These are phyloP conservation scores for Chloroclystis v-ata DNA, from an alignment of 2,888 invertebrate genomes.

Conservation along the genomic window DNA sequence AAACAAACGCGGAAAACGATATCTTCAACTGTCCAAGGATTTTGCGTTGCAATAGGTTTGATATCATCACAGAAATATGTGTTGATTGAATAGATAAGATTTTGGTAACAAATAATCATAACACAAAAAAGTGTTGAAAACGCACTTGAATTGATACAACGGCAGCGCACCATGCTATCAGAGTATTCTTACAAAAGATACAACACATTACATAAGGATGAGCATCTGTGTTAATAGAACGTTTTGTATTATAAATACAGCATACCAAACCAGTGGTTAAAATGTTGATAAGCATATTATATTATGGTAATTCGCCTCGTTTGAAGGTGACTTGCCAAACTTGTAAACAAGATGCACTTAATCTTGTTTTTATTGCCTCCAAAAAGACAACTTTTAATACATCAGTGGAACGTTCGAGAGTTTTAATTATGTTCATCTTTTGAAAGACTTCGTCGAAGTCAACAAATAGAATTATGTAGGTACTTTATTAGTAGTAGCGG, in stretches of 20 bases:
- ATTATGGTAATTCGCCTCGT: conserved; percentile 19
- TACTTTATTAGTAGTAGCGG: too few species aligned
- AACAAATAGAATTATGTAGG: too few species aligned
- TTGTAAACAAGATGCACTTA: conserved; percentile 13
- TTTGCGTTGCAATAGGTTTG: not conserved
- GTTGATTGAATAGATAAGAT: not conserved
- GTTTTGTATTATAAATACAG: conserved; percentile 42
- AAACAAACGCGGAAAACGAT: not conserved
- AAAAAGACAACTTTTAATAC: conserved; percentile 6
- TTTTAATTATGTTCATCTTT: not conserved
- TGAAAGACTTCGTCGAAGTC: too few species aligned
- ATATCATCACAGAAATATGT: not conserved
- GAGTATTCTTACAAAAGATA: conserved; percentile 48
- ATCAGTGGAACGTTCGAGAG: not conserved
- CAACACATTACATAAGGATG: conserved; percentile 59
- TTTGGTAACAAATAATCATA: not conserved
- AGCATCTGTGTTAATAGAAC: conserved; percentile 70
- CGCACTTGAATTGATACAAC: conserved; percentile 5
- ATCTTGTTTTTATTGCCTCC: conserved; percentile 15
- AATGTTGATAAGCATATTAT: conserved; percentile 25
- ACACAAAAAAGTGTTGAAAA: conserved; percentile 8
- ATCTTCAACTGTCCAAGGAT: not conserved
- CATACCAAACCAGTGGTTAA: conserved; percentile 30
- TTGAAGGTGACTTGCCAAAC: conserved; percentile 21
- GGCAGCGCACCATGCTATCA: conserved; percentile 1